Evolutionary conservation across 2,797 vertebrate genomes (phyloP), one percentile per base, ranked within the genome.

Genomic region (Leuciscus waleckii): DNA sequence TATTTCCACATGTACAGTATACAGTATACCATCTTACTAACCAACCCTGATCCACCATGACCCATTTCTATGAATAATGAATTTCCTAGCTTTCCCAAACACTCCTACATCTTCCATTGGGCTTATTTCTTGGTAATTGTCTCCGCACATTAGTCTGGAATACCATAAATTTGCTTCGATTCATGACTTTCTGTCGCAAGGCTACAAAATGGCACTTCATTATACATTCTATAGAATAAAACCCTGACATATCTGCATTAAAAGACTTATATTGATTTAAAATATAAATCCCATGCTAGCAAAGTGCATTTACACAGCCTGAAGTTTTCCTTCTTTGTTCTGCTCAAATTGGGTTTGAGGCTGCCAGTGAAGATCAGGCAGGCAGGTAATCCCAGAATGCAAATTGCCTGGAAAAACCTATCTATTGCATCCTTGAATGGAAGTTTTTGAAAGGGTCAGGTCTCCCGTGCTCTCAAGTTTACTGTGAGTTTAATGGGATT

Each of bases 401-500:
- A 73, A 86, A 84, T 73, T 54, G 78, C 68, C 46, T 75, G 39
- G 56, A 68, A 51, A 84, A 61, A 37, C 6, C 61, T 32, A 49
- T 83, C 61, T 79, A n/a, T 69, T 71, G 37, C 70, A 39, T 70
- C 54, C 78, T 81, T 79, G 3, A 82, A 73, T 67, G 56, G 11
- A 79, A 5, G 56, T 83, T 87, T 81, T 73, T 6, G 11, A 43
- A 85, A 76, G 41, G 69, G 81, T 83, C 70, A 85, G 19, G 70
- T 61, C 78, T 58, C 58, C 16, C 9, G 41, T 17, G 19, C n/a
- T 51, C 32, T 58, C 39, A 58, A 68, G 10, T 82, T 74, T 35
- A 54, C 26, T 49, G n/a, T 41, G 63, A 85, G 23, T 67, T 70
- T 81, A 86, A 88, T 43, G 49, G 76, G 67, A 81, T 88, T 79